Conservation (phyloP, 2,113 vertebrate genomes). For the Trogon melanurus region DNA sequence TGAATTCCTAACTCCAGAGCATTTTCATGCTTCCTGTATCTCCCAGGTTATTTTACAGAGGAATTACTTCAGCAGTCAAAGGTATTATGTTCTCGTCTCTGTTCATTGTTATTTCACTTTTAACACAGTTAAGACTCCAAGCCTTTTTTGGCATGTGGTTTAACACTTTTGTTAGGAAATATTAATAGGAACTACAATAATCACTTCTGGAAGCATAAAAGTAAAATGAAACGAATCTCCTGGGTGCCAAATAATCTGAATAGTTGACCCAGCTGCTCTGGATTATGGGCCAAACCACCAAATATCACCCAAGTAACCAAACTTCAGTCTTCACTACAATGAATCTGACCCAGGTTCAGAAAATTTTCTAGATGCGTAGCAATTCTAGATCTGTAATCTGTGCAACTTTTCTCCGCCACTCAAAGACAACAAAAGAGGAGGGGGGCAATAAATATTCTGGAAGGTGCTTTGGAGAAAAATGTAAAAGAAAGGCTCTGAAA, state of each 20-base stretch:
- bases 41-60: slow-evolving; percentile 25
- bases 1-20: background rate
- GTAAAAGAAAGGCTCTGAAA: background rate
- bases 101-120: slow-evolving; percentile 22
- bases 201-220: slow-evolving; percentile 9
- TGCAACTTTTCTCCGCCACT: background rate
- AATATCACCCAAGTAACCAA: background rate
- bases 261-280: background rate
- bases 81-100: slow-evolving; percentile 23
- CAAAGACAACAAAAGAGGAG: background rate
- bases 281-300: background rate
- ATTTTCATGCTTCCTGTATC: slow-evolving; percentile 16
- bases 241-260: background rate
- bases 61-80: slow-evolving; percentile 52
- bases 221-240: slow-evolving; percentile 1
- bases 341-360: background rate
- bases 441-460: background rate
- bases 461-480: background rate
- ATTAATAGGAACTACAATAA: background rate
- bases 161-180: slow-evolving; percentile 11
- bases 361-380: background rate
- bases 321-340: background rate
- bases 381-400: background rate
- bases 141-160: background rate
- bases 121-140: background rate